Conservation (phyloP, 2,888 invertebrate species). For the Agrotis segetum region DNA sequence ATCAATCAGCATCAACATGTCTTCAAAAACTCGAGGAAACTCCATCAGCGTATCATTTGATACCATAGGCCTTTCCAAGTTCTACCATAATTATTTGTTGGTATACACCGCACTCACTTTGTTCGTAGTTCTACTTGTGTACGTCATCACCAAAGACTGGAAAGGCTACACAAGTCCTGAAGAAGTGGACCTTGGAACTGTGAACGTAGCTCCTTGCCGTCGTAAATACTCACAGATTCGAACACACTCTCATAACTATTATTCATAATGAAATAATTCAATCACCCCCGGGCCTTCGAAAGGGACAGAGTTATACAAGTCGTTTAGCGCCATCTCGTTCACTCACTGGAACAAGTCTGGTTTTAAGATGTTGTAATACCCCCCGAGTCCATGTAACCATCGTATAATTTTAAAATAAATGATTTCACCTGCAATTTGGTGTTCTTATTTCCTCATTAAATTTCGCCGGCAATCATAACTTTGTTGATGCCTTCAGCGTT, state of each 20-base stretch:
- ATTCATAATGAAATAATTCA: conserved; percentile 15
- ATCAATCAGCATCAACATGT: conserved; percentile 14
- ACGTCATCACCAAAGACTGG: conserved; percentile 76
- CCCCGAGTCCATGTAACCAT: conserved; percentile 9
- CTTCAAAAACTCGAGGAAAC: conserved; percentile 46
- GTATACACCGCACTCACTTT: conserved; percentile 72
- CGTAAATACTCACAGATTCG: conserved; percentile 55
- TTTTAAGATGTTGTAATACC: too few relatives aligned
- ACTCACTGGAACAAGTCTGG: too few relatives aligned
- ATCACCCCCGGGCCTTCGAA: background rate
- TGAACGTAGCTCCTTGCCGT: conserved; percentile 68
- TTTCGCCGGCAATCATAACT: background rate
- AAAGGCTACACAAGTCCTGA: conserved; percentile 78
- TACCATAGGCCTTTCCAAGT: conserved; percentile 27
- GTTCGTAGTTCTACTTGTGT: conserved; percentile 71
- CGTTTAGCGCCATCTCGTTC: too few relatives aligned
- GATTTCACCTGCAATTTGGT: conserved; percentile 16
- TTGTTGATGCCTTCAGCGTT: too few relatives aligned
- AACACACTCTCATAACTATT: conserved; percentile 20
- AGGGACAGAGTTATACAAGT: too few relatives aligned
- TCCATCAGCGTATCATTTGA: conserved; percentile 40
- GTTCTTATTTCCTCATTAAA: background rate
- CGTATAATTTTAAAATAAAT: conserved; percentile 23
- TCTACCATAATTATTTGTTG: conserved; percentile 59
- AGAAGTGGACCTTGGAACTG: conserved; percentile 80